phyloP scores from a whole-genome alignment of 2,113 vertebrate genomes.

The Myotis yumanensis region DNA sequence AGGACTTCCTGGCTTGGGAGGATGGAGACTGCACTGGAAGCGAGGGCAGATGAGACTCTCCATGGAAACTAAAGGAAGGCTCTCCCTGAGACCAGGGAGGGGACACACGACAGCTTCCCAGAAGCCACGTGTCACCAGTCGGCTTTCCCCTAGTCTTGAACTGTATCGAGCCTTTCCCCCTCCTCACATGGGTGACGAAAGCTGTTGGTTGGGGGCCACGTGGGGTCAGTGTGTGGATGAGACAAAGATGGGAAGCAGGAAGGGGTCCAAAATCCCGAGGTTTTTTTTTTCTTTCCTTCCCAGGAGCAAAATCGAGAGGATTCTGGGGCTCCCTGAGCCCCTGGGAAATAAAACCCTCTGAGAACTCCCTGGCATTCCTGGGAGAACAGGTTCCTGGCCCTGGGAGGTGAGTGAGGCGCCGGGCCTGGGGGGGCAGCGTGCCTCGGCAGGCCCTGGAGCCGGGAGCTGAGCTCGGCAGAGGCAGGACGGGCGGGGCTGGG shows the following conservation, averaged over 20 bases:
- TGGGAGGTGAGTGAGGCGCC: slow-evolving; percentile 72
- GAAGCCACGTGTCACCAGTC: not conserved
- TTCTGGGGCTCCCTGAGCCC: slow-evolving; percentile 65
- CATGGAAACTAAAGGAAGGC: not conserved
- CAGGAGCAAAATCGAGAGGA: slow-evolving; percentile 22
- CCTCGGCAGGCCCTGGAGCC: slow-evolving; percentile 86
- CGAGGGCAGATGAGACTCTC: slow-evolving; percentile 33
- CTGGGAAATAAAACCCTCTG: slow-evolving; percentile 84
- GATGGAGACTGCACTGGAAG: not conserved
- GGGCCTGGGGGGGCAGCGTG: slow-evolving; percentile 81
- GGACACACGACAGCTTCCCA: not conserved
- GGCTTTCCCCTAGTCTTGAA: not conserved
- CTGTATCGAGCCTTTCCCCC: not conserved
- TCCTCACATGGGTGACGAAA: not conserved
- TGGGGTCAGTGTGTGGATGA: not conserved
- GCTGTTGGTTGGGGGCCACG: not conserved
- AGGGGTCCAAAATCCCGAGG: not conserved
- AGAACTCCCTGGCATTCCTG: slow-evolving; percentile 85
- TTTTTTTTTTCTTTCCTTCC: not conserved
- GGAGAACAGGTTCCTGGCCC: slow-evolving; percentile 89
- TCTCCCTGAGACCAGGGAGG: not conserved
- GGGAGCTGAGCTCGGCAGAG: slow-evolving; percentile 81
- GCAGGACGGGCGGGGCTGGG: slow-evolving; percentile 74
- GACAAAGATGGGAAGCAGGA: not conserved
- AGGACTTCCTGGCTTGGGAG: slow-evolving; percentile 9